These are phyloP conservation scores for Melitaea athalia DNA, from an alignment of 2,888 invertebrate species.

Conservation along the genomic window DNA sequence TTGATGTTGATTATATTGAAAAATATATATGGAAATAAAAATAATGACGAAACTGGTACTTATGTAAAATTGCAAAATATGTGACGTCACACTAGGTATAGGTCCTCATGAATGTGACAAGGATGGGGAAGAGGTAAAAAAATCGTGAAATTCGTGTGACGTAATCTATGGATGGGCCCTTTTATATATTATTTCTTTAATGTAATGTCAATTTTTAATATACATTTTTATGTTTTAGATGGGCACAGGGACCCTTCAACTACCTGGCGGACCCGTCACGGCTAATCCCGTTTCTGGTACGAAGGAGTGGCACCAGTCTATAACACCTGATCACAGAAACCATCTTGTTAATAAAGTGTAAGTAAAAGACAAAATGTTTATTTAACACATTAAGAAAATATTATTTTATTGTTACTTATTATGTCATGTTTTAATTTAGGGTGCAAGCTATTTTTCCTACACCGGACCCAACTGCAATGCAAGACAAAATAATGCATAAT, in stretches of 20 bases:
- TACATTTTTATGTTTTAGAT: conserved; percentile 51
- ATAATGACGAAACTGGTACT: too few species aligned
- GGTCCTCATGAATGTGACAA: too few species aligned
- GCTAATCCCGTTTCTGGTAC: conserved; percentile 91
- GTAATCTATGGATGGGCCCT: too few species aligned
- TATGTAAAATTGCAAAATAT: too few species aligned
- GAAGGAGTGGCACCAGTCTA: conserved; percentile 98
- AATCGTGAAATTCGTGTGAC: too few species aligned
- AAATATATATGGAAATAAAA: too few species aligned
- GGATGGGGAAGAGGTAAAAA: too few species aligned
- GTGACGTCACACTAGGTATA: too few species aligned
- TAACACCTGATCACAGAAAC: conserved; percentile 98
- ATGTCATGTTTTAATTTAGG: conserved; percentile 57
- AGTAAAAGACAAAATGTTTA: conserved; percentile 53
- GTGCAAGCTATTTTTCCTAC: conserved; percentile 99
- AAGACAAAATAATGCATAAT: conserved; percentile 98
- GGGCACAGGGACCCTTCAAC: conserved; percentile 84
- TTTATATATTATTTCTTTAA: background rate
- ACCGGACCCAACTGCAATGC: conserved; percentile 97
- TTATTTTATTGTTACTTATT: background rate
- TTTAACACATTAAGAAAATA: background rate
- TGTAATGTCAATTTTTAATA: background rate
- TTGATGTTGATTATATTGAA: too few species aligned
- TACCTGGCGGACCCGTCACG: conserved; percentile 86
- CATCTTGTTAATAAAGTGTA: conserved; percentile 99